A percentile compares a stretch with the other conserved stretches of the same genome.
These are phyloP conservation scores for Gobius niger DNA, from an alignment of 2,113 vertebrate genomes.

Conservation along the genomic window DNA sequence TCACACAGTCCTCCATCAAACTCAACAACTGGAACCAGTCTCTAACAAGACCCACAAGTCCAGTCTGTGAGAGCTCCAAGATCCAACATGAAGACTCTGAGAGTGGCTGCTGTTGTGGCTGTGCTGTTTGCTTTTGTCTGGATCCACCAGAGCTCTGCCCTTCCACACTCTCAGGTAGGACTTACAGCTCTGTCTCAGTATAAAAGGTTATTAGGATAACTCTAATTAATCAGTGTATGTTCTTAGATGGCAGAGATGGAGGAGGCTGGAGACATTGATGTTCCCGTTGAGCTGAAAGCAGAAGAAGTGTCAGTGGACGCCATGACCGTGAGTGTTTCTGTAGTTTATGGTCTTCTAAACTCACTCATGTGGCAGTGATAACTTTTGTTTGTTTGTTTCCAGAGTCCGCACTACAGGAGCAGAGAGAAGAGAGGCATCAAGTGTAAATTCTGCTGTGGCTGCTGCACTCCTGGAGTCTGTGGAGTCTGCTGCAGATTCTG, in stretches of 20 bases:
- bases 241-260: not conserved
- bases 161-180: not conserved
- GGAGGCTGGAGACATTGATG: not conserved
- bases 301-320: constrained; percentile 7
- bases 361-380: no score
- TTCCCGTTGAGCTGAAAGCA: not conserved
- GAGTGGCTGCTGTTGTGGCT: constrained; percentile 1
- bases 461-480: no score
- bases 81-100: no score
- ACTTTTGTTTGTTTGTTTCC: no score
- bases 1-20: no score
- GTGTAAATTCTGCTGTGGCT: no score
- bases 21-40: no score
- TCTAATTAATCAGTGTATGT: not conserved
- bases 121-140: constrained; percentile 6
- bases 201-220: not conserved
- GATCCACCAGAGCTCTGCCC: constrained; percentile 2
- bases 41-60: no score
- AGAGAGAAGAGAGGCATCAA: no score
- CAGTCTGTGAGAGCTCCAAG: no score
- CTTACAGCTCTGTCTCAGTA: not conserved
- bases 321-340: constrained; percentile 35
- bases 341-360: constrained; percentile 6
- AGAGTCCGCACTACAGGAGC: no score
- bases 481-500: not conserved